These are phyloP conservation scores for Nothocercus julius DNA, from an alignment of 2,113 vertebrate species.

Conservation along the genomic window DNA sequence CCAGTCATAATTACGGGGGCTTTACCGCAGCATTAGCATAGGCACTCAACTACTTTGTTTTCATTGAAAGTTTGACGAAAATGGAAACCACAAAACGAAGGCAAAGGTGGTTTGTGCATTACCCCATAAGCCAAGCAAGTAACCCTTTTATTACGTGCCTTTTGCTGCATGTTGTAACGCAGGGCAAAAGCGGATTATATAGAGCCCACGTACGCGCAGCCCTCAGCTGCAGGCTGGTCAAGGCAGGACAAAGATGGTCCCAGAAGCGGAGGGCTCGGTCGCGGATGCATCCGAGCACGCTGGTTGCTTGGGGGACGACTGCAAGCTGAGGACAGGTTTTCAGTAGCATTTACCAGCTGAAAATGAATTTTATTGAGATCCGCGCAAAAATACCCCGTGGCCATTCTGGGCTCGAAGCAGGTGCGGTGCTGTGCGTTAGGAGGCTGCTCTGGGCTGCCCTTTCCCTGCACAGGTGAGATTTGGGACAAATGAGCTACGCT, in stretches of 20 bases:
- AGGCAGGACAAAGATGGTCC: not conserved
- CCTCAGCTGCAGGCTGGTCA: accelerated
- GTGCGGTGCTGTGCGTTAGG: too few species aligned
- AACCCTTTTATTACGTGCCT: not conserved
- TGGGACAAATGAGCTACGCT: not conserved
- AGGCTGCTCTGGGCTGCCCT: too few species aligned
- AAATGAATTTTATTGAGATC: not conserved
- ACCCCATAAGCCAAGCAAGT: not conserved
- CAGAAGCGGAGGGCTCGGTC: not conserved
- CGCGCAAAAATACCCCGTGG: too few species aligned
- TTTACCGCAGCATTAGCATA: not conserved
- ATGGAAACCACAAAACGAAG: constrained; percentile 11
- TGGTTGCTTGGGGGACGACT: not conserved
- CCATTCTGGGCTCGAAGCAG: too few species aligned
- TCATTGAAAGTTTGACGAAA: not conserved
- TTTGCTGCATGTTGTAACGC: not conserved
- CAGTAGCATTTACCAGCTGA: not conserved
- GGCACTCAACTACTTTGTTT: not conserved
- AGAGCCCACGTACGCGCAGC: not conserved
- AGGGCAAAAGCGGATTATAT: accelerated
- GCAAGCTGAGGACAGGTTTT: not conserved
- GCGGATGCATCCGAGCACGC: not conserved
- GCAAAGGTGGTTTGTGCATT: not conserved
- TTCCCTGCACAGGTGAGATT: not conserved
- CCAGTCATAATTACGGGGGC: not conserved